Conservation (phyloP, 2,797 vertebrate genomes). For the Chrysocyon brachyurus region DNA sequence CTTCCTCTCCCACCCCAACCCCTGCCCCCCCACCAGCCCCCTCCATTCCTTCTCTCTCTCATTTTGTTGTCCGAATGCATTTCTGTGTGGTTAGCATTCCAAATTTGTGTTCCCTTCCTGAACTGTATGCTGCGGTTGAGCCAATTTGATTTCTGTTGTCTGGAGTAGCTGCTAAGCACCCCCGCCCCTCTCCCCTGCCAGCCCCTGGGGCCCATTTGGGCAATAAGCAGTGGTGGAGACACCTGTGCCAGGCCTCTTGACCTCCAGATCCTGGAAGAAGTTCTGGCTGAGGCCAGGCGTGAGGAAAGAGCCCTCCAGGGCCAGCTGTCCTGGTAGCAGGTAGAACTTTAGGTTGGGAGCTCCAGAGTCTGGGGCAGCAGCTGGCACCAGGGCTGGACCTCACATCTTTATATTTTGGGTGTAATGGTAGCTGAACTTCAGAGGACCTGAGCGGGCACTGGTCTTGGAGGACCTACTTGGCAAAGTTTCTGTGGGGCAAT, state of each 20-base stretch:
- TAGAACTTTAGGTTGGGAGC: neutral
- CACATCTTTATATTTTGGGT: neutral
- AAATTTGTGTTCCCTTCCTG: slow-evolving; percentile 84
- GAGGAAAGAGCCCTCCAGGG: neutral
- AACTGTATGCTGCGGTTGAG: slow-evolving; percentile 73
- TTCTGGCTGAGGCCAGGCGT: slow-evolving; percentile 41
- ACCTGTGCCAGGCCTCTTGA: neutral
- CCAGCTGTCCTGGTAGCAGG: neutral
- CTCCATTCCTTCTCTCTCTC: slow-evolving; percentile 74
- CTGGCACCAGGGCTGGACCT: neutral
- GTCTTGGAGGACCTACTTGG: neutral
- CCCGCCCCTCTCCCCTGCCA: slow-evolving; percentile 29
- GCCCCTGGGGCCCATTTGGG: neutral
- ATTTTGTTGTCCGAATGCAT: slow-evolving; percentile 94
- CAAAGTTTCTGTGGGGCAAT: neutral
- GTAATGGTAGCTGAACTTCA: neutral
- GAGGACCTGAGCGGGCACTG: neutral
- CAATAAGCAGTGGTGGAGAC: neutral
- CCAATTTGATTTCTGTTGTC: slow-evolving; percentile 78
- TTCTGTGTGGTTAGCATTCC: slow-evolving; percentile 94
- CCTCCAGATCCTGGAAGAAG: slow-evolving; percentile 31
- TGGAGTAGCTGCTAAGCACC: slow-evolving; percentile 67
- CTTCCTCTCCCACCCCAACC: neutral
- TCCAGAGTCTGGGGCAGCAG: neutral
- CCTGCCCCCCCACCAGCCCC: neutral